phyloP scores from a whole-genome alignment of 2,888 invertebrate genomes.

The Pammene aurita region DNA sequence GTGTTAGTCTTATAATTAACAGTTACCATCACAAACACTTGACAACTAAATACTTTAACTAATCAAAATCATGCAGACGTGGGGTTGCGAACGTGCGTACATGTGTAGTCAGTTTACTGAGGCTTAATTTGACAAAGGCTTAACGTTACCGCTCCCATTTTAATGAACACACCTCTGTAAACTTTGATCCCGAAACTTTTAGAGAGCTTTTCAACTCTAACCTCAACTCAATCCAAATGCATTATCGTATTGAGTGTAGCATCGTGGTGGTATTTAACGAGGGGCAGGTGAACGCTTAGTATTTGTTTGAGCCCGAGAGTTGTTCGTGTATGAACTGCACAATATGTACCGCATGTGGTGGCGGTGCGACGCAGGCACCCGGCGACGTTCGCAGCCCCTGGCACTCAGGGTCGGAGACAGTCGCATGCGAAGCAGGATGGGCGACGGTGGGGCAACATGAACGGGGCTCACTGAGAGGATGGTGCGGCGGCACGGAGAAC shows the following conservation, averaged over 20 bases:
- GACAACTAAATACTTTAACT: slow-evolving; percentile 77
- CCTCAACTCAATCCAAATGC: slow-evolving; percentile 26
- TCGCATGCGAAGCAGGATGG: slow-evolving; percentile 83
- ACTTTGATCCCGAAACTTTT: slow-evolving; percentile 41
- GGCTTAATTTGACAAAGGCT: slow-evolving; percentile 64
- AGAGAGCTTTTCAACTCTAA: slow-evolving; percentile 35
- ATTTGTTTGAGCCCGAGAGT: slow-evolving; percentile 56
- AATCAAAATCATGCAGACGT: slow-evolving; percentile 81
- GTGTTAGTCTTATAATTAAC: slow-evolving; percentile 45
- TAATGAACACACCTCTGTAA: slow-evolving; percentile 25
- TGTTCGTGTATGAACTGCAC: slow-evolving; percentile 60
- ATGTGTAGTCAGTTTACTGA: slow-evolving; percentile 64
- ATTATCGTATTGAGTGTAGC: slow-evolving; percentile 13
- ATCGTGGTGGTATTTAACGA: background rate
- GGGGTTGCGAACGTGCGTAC: slow-evolving; percentile 82
- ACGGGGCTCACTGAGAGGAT: slow-evolving; percentile 84
- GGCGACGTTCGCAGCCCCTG: slow-evolving; percentile 82
- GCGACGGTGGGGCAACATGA: slow-evolving; percentile 84
- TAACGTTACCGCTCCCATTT: slow-evolving; percentile 52
- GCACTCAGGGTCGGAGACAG: slow-evolving; percentile 81
- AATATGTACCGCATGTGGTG: slow-evolving; percentile 73
- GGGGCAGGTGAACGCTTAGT: slow-evolving; percentile 52
- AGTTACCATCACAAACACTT: slow-evolving; percentile 71
- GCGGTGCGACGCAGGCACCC: slow-evolving; percentile 65
- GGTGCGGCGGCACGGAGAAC: slow-evolving; percentile 85